Evolutionary conservation across 2,797 vertebrate species (phyloP).

Genomic region (Diglossa cyanea): DNA sequence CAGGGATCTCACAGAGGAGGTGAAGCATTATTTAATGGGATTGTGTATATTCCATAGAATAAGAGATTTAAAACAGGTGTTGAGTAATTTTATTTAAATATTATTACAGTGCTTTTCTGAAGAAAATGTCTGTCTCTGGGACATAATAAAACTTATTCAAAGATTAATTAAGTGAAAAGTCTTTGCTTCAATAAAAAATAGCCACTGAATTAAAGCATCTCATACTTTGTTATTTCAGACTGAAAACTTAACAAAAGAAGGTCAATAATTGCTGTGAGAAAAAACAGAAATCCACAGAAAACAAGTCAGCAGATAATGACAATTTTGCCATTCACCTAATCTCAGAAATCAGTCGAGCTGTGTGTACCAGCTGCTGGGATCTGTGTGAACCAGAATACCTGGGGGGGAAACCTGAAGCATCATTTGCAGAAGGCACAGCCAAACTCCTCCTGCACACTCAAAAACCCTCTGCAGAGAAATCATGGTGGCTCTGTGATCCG

Average conservation of each 20-base stretch:
- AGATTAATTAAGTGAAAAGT: neutral
- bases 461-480: neutral
- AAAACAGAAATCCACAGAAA: neutral
- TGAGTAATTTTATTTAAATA: constrained; percentile 16
- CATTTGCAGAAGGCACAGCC: neutral
- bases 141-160: neutral
- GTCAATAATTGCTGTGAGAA: neutral
- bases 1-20: neutral
- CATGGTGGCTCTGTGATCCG: accelerated
- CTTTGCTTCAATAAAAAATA: neutral
- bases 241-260: neutral
- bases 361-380: neutral
- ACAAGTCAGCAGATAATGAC: neutral
- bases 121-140: neutral
- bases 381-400: accelerated
- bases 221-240: neutral
- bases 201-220: neutral
- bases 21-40: neutral
- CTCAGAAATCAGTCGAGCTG: neutral
- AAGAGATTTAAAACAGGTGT: neutral
- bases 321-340: neutral
- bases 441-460: neutral
- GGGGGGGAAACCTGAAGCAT: neutral
- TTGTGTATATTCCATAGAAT: neutral
- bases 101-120: constrained; percentile 3